Evolutionary conservation across 2,888 invertebrate species (phyloP).

Genomic region (Scaptomyza parva): DNA sequence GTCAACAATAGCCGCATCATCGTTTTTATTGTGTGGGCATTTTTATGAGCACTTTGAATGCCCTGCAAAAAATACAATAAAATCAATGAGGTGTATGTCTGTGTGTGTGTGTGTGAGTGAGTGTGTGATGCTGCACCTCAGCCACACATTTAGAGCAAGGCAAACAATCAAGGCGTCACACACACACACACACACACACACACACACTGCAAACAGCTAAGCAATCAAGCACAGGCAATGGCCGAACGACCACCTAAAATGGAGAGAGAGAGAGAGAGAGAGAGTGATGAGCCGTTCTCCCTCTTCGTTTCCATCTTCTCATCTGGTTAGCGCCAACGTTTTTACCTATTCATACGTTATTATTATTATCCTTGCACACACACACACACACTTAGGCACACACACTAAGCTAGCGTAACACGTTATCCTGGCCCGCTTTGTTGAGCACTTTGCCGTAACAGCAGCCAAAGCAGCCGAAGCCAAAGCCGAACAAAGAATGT

Average conservation of each 20-base stretch:
- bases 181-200: constrained; percentile 45
- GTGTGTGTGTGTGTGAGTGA: constrained; percentile 48
- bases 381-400: constrained; percentile 45
- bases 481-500: constrained; percentile 81
- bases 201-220: constrained; percentile 60
- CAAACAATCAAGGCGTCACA: constrained; percentile 56
- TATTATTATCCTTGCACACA: constrained; percentile 76
- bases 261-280: too few relatives aligned
- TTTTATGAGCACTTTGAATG: constrained; percentile 80
- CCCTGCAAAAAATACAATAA: constrained; percentile 77
- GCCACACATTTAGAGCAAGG: constrained; percentile 42
- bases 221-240: constrained; percentile 73
- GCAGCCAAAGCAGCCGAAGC: constrained; percentile 49
- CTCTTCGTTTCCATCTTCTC: too few relatives aligned
- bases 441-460: constrained; percentile 79
- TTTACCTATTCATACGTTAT: constrained; percentile 83
- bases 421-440: constrained; percentile 72
- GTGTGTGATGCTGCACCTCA: constrained; percentile 62
- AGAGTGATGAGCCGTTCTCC: constrained; percentile 45
- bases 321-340: constrained; percentile 53
- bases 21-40: constrained; percentile 79
- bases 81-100: constrained; percentile 81
- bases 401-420: constrained; percentile 55
- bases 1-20: constrained; percentile 72
- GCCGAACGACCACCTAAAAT: constrained; percentile 72